These are phyloP conservation scores for Isurus oxyrinchus DNA, from an alignment of 2,113 vertebrate species.

Conservation along the genomic window DNA sequence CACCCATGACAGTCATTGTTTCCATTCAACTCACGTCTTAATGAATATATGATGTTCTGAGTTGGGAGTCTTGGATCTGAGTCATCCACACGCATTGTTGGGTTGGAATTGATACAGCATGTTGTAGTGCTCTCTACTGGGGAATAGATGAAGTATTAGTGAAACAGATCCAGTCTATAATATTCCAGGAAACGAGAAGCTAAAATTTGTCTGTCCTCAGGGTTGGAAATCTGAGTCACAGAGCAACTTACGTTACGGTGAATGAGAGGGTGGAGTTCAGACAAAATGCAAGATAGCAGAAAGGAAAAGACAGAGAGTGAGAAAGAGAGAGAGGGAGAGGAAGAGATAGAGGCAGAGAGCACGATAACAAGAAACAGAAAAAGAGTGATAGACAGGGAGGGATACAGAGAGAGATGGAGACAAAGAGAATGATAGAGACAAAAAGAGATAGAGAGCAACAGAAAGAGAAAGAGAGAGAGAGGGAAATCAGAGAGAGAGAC, in stretches of 20 bases:
- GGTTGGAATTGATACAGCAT: background rate
- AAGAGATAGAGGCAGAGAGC: background rate
- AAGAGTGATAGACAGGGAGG: background rate
- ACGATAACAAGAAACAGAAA: background rate
- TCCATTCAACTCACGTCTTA: background rate
- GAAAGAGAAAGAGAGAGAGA: background rate
- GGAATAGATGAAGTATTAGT: background rate
- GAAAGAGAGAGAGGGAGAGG: background rate
- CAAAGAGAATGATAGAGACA: background rate
- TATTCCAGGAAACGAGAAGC: background rate
- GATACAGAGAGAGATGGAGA: too few relatives aligned
- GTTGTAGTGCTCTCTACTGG: conserved; percentile 7
- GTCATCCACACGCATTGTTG: background rate
- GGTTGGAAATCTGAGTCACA: background rate
- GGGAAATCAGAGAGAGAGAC: background rate
- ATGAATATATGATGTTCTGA: background rate
- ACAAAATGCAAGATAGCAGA: background rate
- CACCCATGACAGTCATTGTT: background rate
- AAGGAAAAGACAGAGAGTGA: background rate
- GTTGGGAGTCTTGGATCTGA: background rate
- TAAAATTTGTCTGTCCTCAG: background rate
- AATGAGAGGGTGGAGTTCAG: background rate
- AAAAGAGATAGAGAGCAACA: background rate
- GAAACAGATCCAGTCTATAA: background rate
- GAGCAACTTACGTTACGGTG: background rate